Conservation (phyloP, 2,113 vertebrate species). For the Mirza zaza region DNA sequence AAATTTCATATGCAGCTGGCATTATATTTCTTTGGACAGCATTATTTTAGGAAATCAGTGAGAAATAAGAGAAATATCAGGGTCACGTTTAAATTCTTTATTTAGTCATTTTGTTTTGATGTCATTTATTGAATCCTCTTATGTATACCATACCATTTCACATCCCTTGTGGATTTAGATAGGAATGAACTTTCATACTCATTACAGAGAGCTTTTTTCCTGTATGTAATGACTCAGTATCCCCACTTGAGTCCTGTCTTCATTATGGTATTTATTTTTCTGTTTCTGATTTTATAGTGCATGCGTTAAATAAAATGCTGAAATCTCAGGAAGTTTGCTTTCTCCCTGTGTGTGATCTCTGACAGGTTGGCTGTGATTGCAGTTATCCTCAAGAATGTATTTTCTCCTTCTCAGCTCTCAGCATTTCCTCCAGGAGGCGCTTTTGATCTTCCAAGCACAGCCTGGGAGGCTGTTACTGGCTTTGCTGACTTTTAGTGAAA, state of each 20-base stretch:
- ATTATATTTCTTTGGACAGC: background rate
- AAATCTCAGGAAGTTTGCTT: background rate
- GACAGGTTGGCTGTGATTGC: background rate
- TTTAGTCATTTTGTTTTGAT: background rate
- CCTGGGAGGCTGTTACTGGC: background rate
- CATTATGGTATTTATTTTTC: background rate
- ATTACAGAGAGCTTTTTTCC: background rate
- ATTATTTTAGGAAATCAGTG: background rate
- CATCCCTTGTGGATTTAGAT: background rate
- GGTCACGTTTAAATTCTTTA: background rate
- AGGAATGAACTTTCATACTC: background rate
- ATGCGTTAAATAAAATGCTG: background rate
- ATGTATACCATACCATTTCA: background rate
- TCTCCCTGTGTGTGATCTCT: background rate
- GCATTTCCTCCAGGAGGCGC: background rate
- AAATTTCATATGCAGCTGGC: background rate
- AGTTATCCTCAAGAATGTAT: background rate
- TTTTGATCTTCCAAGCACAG: background rate
- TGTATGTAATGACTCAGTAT: rapidly evolving
- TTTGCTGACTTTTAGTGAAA: background rate
- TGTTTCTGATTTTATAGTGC: background rate
- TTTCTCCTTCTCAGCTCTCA: background rate
- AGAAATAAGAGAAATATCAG: background rate
- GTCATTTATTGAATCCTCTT: background rate
- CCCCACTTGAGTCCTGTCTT: background rate